These are phyloP conservation scores for Bos taurus DNA, from an alignment of 2,113 vertebrate species.

Conservation along the genomic window DNA sequence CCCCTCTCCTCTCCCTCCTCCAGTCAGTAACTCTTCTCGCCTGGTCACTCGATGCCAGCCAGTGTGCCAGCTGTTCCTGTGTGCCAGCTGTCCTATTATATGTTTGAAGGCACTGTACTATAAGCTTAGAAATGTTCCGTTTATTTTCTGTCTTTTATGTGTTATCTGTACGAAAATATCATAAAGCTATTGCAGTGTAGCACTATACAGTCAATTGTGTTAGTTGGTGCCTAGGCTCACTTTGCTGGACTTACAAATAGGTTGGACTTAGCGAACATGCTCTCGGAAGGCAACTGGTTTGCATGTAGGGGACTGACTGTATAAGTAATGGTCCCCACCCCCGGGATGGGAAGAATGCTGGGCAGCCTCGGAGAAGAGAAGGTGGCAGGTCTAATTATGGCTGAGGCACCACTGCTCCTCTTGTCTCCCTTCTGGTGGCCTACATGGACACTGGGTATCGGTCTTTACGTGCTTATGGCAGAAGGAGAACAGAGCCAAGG, in stretches of 20 bases:
- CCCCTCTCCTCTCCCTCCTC: not conserved
- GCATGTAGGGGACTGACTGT: not conserved
- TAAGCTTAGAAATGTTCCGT: not conserved
- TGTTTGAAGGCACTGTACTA: not conserved
- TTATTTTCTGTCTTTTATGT: not conserved
- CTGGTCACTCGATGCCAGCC: not conserved
- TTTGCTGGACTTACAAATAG: not conserved
- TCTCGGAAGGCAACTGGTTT: not conserved
- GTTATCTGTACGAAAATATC: not conserved
- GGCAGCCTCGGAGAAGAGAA: not conserved
- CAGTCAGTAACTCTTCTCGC: not conserved
- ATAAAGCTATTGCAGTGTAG: not conserved
- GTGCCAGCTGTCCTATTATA: not conserved
- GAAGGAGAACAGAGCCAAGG: not conserved
- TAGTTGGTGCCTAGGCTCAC: not conserved
- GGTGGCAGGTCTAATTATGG: not conserved
- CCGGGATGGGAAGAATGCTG: not conserved
- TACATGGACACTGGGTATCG: not conserved
- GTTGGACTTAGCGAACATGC: accelerated
- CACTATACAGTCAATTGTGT: not conserved
- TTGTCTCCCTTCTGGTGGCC: not conserved
- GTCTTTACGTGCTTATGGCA: not conserved
- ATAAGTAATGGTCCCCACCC: not conserved
- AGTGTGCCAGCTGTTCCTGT: not conserved
- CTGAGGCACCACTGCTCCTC: not conserved